These are phyloP conservation scores for Caenorhabditis sp. DNA, from an alignment of 2,888 invertebrate species.

Conservation along the genomic window DNA sequence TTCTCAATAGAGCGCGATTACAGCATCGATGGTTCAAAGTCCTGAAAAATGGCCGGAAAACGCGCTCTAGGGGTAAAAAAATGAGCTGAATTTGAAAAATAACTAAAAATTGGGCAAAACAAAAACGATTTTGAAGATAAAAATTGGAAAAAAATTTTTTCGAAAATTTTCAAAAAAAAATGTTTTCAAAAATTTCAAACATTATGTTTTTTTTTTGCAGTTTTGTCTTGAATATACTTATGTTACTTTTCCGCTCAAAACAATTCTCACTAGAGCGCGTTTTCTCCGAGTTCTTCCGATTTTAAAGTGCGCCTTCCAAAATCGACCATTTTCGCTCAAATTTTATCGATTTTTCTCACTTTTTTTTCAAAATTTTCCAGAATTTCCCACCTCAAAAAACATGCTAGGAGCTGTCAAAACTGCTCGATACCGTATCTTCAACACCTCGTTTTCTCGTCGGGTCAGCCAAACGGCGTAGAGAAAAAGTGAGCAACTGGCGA, in stretches of 20 bases:
- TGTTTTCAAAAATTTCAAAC: background rate
- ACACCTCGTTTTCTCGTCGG: slow-evolving; percentile 13
- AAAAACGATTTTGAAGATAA: background rate
- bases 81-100: too few relatives aligned
- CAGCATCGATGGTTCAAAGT: too few relatives aligned
- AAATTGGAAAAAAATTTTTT: too few relatives aligned
- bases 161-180: background rate
- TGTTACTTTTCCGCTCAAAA: too few relatives aligned
- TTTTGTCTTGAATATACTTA: too few relatives aligned
- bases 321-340: background rate
- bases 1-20: too few relatives aligned
- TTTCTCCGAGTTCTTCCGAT: too few relatives aligned
- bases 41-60: too few relatives aligned
- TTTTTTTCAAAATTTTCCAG: background rate
- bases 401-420: slow-evolving; percentile 53
- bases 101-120: too few relatives aligned
- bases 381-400: slow-evolving; percentile 48
- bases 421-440: slow-evolving; percentile 35
- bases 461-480: slow-evolving; percentile 48
- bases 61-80: too few relatives aligned
- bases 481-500: slow-evolving; percentile 45
- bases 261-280: too few relatives aligned
- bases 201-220: background rate
- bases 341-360: background rate
- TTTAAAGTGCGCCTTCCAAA: too few relatives aligned